phyloP scores from a whole-genome alignment of 2,797 vertebrate genomes.

The Gadopsis bispinosus region DNA sequence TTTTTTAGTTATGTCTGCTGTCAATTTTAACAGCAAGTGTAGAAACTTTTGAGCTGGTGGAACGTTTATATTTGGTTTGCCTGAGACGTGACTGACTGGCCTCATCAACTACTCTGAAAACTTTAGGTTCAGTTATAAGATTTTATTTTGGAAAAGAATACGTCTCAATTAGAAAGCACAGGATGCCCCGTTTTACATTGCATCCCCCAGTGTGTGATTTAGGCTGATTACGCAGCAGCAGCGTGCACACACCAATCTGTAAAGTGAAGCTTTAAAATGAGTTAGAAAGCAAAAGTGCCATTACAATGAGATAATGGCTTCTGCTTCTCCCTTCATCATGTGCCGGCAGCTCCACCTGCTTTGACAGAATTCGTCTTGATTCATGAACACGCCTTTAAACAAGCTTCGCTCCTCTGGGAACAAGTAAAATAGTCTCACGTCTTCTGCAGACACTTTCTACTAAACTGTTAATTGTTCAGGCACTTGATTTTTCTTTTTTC shows the following conservation, averaged over 20 bases:
- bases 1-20: no score
- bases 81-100: not conserved
- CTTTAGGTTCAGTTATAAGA: not conserved
- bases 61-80: no score
- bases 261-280: conserved; percentile 19
- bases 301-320: not conserved
- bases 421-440: no score
- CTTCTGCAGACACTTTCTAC: not conserved
- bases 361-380: not conserved
- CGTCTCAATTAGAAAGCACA: not conserved
- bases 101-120: not conserved
- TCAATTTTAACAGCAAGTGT: not conserved
- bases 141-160: not conserved
- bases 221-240: conserved; percentile 5
- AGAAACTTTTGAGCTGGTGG: not conserved
- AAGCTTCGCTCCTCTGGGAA: not conserved
- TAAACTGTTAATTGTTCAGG: not conserved
- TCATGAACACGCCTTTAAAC: not conserved
- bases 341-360: not conserved
- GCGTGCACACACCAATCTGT: not conserved
- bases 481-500: not conserved
- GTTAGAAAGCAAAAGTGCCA: conserved; percentile 22
- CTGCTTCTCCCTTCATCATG: conserved; percentile 6
- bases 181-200: not conserved
- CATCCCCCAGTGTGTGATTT: not conserved